phyloP scores from a whole-genome alignment of 2,888 invertebrate species.

The Agrochola circellaris region DNA sequence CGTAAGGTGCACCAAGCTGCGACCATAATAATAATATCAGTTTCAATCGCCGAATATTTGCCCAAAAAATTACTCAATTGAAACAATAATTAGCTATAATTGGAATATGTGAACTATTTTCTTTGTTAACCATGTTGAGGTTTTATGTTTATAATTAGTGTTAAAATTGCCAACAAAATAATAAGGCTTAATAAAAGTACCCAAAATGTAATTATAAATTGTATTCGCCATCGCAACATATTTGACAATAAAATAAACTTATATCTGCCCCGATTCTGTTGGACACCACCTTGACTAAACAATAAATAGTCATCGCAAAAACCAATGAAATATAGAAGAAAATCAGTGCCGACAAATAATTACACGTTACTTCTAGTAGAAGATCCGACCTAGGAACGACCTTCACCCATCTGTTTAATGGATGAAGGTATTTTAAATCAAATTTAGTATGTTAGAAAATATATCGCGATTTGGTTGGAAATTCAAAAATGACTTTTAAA shows the following conservation, averaged over 20 bases:
- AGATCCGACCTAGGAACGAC: too few species aligned
- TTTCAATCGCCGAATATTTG: neutral
- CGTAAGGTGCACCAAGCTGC: conserved; percentile 3
- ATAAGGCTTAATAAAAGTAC: neutral
- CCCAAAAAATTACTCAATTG: neutral
- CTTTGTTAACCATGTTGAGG: neutral
- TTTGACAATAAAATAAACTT: neutral
- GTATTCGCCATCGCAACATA: neutral
- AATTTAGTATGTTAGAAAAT: too few species aligned
- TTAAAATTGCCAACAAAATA: neutral
- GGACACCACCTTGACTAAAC: neutral
- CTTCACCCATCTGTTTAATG: too few species aligned
- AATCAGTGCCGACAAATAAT: neutral
- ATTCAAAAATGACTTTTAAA: too few species aligned
- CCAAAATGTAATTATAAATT: neutral
- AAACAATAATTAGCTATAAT: conserved; percentile 27
- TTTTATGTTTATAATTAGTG: neutral
- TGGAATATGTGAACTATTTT: neutral
- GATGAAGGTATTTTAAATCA: too few species aligned
- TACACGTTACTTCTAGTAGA: too few species aligned
- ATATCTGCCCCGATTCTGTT: neutral
- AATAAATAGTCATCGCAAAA: neutral
- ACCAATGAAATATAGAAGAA: neutral
- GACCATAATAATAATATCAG: neutral
- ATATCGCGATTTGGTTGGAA: too few species aligned